Conservation (phyloP, 2,888 invertebrate genomes). For the Drosophila monieri region DNA sequence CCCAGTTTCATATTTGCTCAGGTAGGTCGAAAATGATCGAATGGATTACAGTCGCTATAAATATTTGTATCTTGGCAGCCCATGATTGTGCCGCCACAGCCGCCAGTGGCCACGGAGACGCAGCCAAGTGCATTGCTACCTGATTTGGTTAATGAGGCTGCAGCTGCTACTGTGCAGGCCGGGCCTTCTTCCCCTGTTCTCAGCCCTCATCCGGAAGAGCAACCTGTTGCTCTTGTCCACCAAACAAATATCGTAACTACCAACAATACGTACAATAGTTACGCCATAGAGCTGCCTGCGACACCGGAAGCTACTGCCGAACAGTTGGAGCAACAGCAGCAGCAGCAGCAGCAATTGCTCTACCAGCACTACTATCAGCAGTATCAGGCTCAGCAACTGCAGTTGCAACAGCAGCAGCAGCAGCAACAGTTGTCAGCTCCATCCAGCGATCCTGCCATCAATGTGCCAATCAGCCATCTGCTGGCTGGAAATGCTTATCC, state of each 20-base stretch:
- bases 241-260: constrained; percentile 34
- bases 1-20: constrained; percentile 78
- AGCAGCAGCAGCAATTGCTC: constrained; percentile 44
- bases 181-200: constrained; percentile 43
- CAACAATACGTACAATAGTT: constrained; percentile 64
- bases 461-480: constrained; percentile 81
- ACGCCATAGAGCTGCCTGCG: constrained; percentile 81
- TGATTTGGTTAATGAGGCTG: constrained; percentile 72
- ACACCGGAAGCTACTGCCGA: constrained; percentile 51
- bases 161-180: constrained; percentile 45
- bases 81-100: constrained; percentile 75
- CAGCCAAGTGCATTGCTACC: constrained; percentile 54
- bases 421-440: constrained; percentile 35
- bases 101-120: constrained; percentile 23
- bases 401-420: constrained; percentile 35
- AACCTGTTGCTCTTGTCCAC: constrained; percentile 21
- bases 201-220: constrained; percentile 28
- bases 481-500: constrained; percentile 81
- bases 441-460: constrained; percentile 45
- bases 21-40: constrained; percentile 52
- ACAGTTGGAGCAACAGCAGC: constrained; percentile 57
- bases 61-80: constrained; percentile 59
- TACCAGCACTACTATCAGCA: constrained; percentile 60
- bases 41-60: neutral
- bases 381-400: constrained; percentile 48